Base-by-base conservation (phyloP, 2,888 invertebrate genomes). In the Nomada lathburiana region DNA sequence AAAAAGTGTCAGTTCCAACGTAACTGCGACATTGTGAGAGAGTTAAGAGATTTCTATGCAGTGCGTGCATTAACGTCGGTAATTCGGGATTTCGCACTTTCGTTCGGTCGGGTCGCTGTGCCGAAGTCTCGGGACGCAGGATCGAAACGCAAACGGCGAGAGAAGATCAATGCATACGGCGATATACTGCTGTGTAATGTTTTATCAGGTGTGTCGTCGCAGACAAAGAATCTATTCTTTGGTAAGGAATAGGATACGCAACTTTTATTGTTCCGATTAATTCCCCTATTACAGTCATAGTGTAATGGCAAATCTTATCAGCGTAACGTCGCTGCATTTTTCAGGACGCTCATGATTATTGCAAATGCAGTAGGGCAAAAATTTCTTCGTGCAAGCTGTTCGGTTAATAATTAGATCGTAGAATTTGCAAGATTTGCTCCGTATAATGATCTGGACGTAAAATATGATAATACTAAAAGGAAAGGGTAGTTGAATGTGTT, bases 21-120 rank as follows among this genome's bases (percentile, higher is more conserved):
- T 82, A 85, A 76, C 87, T 74, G 52, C 87, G 80, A 80, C 80
- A 85, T 85, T 74, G 87, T 70, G 86, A 67, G 55, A 75, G 55
- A 62, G 73, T 72, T 55, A 29, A 73, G n/a, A 52, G 42, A 62
- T 76, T 69, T 72, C 50, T 20, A 75, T 75, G 71, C 63, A 72
- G 82, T 77, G 82, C 53, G 57, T 68, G 78, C 69, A 76, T 73
- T 72, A 59, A 63, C 52, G 62, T 55, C 44, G 67, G 26, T 57
- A 69, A 42, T 44, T 11, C 29, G 42, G 62, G 59, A 68, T 55
- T 59, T 53, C 16, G 42, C 42, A 69, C 23, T 64, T 76, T 44
- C 44, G 69, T 64, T 47, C 50, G 16, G 20, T 44, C 55, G 64
- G 53, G 64, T 36, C 59, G 59, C 52, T 47, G 78, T 70, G 72